A percentile compares a stretch with the other conserved stretches of the same genome.
phyloP scores from a whole-genome alignment of 2,797 vertebrate species.

The Limosa lapponica region DNA sequence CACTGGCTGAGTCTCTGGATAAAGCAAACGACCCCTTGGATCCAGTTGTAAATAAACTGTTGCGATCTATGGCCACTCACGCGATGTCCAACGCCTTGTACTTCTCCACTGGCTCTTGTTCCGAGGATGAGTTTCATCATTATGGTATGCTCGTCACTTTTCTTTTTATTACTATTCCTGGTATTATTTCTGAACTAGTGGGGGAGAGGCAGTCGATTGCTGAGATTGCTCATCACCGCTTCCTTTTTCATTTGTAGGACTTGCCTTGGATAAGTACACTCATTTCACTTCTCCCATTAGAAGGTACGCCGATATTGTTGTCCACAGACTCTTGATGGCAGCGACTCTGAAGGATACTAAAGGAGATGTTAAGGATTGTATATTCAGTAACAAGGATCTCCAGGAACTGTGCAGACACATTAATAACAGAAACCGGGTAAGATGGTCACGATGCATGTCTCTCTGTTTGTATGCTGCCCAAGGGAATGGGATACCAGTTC shows the following conservation, averaged over 20 bases:
- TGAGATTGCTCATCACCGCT: neutral
- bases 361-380: slow-evolving; percentile 26
- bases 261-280: slow-evolving; percentile 94
- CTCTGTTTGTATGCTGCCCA: accelerated
- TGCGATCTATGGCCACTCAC: slow-evolving; percentile 92
- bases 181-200: neutral
- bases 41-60: slow-evolving; percentile 87
- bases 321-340: slow-evolving; percentile 89
- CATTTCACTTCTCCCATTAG: slow-evolving; percentile 98
- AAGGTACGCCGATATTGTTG: slow-evolving; percentile 92
- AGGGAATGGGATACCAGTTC: accelerated
- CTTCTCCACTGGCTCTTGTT: slow-evolving; percentile 88
- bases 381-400: slow-evolving; percentile 84
- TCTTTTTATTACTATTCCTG: neutral
- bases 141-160: slow-evolving; percentile 80
- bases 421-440: slow-evolving; percentile 91
- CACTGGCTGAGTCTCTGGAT: slow-evolving; percentile 91
- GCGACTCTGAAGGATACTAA: slow-evolving; percentile 76
- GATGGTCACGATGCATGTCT: neutral
- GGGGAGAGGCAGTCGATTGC: neutral
- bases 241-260: slow-evolving; percentile 74
- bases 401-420: slow-evolving; percentile 89
- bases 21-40: slow-evolving; percentile 86
- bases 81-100: slow-evolving; percentile 96
- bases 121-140: slow-evolving; percentile 88